Evolutionary conservation across 2,888 invertebrate genomes (phyloP).

Genomic region (Drosophila cyrtoloma): DNA sequence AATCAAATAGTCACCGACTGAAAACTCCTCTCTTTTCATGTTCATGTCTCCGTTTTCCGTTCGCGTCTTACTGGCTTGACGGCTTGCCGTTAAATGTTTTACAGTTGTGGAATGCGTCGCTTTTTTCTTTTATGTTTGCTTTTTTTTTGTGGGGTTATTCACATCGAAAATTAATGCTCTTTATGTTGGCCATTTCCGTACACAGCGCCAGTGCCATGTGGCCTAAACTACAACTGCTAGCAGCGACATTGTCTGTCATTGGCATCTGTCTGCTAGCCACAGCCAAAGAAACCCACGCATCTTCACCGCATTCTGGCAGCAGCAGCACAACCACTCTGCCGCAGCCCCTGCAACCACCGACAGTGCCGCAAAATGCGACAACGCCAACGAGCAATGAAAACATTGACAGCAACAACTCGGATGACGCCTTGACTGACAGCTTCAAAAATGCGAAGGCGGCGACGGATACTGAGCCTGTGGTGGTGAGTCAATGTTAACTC

Average conservation of each 20-base stretch:
- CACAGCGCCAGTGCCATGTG: conserved; percentile 75
- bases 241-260: conserved; percentile 67
- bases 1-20: conserved; percentile 43
- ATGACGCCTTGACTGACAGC: conserved; percentile 35
- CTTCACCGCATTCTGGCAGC: conserved; percentile 17
- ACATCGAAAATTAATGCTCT: conserved; percentile 45
- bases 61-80: conserved; percentile 56
- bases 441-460: conserved; percentile 46
- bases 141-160: conserved; percentile 60
- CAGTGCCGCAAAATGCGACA: conserved; percentile 71
- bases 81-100: conserved; percentile 45
- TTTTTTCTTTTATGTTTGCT: conserved; percentile 1
- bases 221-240: conserved; percentile 71
- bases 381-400: conserved; percentile 64
- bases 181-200: conserved; percentile 45
- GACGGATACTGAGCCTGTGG: conserved; percentile 31
- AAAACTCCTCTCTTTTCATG: conserved; percentile 6
- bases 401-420: conserved; percentile 25
- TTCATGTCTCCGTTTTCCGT: background rate
- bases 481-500: conserved; percentile 67
- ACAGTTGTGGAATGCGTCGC: conserved; percentile 45
- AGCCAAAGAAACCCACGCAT: conserved; percentile 38
- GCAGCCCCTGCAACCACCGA: conserved; percentile 70
- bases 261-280: conserved; percentile 72
- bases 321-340: conserved; percentile 43